Evolutionary conservation across 1,140 invertebrate genomes (phyloP).

Genomic region (Drosophila subobscura): DNA sequence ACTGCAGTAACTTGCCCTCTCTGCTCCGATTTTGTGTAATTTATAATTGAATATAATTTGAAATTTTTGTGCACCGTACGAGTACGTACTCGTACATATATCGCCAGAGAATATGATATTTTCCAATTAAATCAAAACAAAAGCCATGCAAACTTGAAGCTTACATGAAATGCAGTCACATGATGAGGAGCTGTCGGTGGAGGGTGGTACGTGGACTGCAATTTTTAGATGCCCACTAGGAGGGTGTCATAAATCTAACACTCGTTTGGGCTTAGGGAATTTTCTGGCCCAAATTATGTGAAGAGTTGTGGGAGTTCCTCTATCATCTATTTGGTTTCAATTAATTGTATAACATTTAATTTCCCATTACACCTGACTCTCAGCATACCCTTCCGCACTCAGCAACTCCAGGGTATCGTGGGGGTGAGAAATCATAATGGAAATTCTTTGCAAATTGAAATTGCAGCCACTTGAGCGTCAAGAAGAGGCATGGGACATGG

Average conservation of each 20-base stretch:
- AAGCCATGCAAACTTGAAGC: slow-evolving; percentile 1
- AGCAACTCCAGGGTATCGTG: background rate
- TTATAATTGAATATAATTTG: slow-evolving; percentile 49
- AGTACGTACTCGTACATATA: background rate
- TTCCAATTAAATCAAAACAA: slow-evolving; percentile 43
- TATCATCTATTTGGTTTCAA: too few species aligned
- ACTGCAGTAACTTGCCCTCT: background rate
- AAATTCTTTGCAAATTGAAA: slow-evolving; percentile 61
- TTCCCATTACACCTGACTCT: too few species aligned
- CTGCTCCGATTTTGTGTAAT: slow-evolving; percentile 41
- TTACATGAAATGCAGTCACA: background rate
- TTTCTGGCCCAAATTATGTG: too few species aligned
- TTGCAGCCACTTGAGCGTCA: slow-evolving; percentile 41
- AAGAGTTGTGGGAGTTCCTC: too few species aligned
- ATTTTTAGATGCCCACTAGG: too few species aligned
- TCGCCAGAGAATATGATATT: slow-evolving; percentile 30
- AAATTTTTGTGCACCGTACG: slow-evolving; percentile 18
- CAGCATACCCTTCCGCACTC: background rate
- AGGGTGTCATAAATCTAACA: too few species aligned
- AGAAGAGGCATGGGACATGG: slow-evolving; percentile 36
- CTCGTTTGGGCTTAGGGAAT: too few species aligned
- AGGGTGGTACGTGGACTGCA: too few species aligned
- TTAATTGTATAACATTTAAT: too few species aligned
- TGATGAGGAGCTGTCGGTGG: too few species aligned
- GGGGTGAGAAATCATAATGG: slow-evolving; percentile 36